Base-by-base conservation (phyloP, 2,113 vertebrate genomes). In the Carettochelys insculpta region DNA sequence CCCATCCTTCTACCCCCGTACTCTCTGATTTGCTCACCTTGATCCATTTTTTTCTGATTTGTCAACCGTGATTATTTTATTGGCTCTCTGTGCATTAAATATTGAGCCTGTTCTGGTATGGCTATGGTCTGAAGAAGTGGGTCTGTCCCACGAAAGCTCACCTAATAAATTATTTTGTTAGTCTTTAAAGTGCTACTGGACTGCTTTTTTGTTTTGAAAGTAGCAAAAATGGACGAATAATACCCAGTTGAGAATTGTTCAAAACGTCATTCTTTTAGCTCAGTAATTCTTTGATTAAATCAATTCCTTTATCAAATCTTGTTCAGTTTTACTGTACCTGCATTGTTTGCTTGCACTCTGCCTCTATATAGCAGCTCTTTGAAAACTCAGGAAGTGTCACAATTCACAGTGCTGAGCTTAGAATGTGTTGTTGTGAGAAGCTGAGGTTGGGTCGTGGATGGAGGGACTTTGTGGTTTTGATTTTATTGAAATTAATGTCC, bases 351-450 rank as follows among this genome's bases (percentile, higher is more conserved):
- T 45, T 68, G 25, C n/a, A 7, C 54, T 76, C 53, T 76, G 17
- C 45, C 82, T 79, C 53, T 93, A 86, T 77, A 77, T 82, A 0
- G 5, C 56, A 61, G 53, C 56, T 54, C 85, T 94, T 48, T 81
- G 77, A 43, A 88, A 95, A 78, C n/a, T 51, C 58, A 43, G 94
- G 73, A 96, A 77, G 77, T 54, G 76, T 71, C 80, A 13, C 87
- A 77, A 0, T 90, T 94, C 58, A 77, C 53, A 47, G 51, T 82
- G 89, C 79, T 93, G 78, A 56, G 8, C 34, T 90, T 41, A 48
- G 34, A 48, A 50, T 27, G 47, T 82, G 22, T 80, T 93, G 53
- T 81, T 92, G 50, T 77, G 58, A 83, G 86, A 80, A 94, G 45
- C 31, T 84, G 65, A 61, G 31, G 87, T 92, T 77, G 56, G 34